Evolutionary conservation across 2,797 vertebrate genomes (phyloP).

Genomic region (Amblyraja radiata): DNA sequence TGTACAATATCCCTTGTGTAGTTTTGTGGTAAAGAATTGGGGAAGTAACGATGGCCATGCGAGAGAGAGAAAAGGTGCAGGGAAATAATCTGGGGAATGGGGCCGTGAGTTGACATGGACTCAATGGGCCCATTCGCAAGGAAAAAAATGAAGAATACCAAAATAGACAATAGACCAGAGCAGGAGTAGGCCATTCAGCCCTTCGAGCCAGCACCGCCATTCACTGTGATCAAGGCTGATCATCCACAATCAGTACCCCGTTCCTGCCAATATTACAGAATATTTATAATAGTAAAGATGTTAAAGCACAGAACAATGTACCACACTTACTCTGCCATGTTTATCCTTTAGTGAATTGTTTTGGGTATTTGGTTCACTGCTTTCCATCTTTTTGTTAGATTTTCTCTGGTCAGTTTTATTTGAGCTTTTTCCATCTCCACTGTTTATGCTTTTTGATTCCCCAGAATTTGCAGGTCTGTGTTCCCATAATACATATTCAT

Average conservation of each 20-base stretch:
- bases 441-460: slow-evolving; percentile 61
- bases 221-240: no score
- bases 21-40: no score
- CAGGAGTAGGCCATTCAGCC: no score
- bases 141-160: not conserved
- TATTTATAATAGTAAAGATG: not conserved
- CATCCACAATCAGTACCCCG: no score
- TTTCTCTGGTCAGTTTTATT: slow-evolving; percentile 67
- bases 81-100: no score
- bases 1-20: no score
- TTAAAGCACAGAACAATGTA: not conserved
- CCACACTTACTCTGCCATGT: slow-evolving; percentile 74
- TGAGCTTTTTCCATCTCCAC: slow-evolving; percentile 54
- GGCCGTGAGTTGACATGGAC: no score
- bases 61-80: no score
- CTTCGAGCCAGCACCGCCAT: no score
- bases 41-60: no score
- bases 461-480: slow-evolving; percentile 66
- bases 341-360: slow-evolving; percentile 57
- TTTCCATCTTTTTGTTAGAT: slow-evolving; percentile 52
- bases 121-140: no score
- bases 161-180: not conserved
- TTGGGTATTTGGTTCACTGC: slow-evolving; percentile 55
- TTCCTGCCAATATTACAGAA: not conserved
- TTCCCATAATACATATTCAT: slow-evolving; percentile 79